Conservation (phyloP, 2,888 invertebrate species). For the Linnaemya vulpina region DNA sequence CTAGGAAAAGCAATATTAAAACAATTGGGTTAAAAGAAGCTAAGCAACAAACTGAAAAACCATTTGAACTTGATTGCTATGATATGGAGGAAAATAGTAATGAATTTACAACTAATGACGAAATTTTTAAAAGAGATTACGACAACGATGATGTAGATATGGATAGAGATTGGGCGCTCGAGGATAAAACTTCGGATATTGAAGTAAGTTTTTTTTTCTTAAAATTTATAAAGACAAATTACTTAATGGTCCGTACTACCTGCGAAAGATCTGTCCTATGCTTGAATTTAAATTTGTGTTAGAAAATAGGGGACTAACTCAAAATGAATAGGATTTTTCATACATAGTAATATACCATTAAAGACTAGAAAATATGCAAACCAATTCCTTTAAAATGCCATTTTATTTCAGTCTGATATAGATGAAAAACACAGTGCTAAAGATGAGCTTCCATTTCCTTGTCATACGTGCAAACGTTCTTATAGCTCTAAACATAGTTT, state of each 20-base stretch:
- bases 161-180: constrained; percentile 55
- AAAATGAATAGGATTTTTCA: no score
- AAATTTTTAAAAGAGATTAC: constrained; percentile 30
- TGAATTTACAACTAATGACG: constrained; percentile 22
- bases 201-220: constrained; percentile 43
- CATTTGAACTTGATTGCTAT: neutral
- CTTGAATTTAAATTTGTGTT: neutral
- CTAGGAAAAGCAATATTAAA: constrained; percentile 2
- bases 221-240: no score
- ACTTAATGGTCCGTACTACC: no score
- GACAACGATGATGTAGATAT: constrained; percentile 56
- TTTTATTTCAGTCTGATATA: constrained; percentile 47
- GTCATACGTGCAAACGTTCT: constrained; percentile 77
- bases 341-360: no score
- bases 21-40: neutral
- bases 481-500: constrained; percentile 77
- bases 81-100: neutral
- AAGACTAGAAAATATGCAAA: neutral
- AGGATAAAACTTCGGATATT: constrained; percentile 31
- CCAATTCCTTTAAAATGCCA: neutral
- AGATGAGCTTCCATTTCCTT: constrained; percentile 75
- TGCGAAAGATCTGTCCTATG: neutral
- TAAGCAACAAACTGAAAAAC: neutral
- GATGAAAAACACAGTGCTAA: constrained; percentile 24
- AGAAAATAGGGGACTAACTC: neutral